phyloP scores from a whole-genome alignment of 1,140 invertebrate genomes.

The Pinna nobilis region DNA sequence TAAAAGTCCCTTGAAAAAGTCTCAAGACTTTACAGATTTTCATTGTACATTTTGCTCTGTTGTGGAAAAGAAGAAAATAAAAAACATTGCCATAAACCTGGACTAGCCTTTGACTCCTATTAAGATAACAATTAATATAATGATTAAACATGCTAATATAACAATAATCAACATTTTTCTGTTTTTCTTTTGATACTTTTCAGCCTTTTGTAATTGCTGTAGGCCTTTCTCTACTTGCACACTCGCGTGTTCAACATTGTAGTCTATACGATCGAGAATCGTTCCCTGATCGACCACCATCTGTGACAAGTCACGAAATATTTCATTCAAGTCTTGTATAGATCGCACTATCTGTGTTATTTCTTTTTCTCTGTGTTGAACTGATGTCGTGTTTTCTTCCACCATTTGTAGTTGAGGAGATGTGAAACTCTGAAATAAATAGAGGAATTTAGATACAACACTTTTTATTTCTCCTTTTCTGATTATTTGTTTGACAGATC shows the following conservation, averaged over 20 bases:
- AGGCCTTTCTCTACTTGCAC: conserved; percentile 90
- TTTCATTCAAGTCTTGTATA: conserved; percentile 93
- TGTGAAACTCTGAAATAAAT: conserved; percentile 70
- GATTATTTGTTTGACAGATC: too few relatives aligned
- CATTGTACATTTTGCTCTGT: too few relatives aligned
- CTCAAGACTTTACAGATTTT: too few relatives aligned
- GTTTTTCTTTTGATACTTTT: conserved; percentile 92
- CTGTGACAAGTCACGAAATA: conserved; percentile 87
- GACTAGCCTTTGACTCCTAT: conserved; percentile 85
- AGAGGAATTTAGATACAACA: too few relatives aligned
- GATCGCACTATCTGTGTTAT: conserved; percentile 93
- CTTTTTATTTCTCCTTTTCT: too few relatives aligned
- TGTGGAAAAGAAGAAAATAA: too few relatives aligned
- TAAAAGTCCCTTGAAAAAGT: too few relatives aligned
- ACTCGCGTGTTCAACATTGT: conserved; percentile 94
- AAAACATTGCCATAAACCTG: too few relatives aligned
- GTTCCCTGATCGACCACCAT: conserved; percentile 88
- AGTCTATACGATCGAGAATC: conserved; percentile 95
- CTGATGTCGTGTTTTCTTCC: conserved; percentile 86
- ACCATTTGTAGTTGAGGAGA: conserved; percentile 84
- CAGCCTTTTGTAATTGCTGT: conserved; percentile 92
- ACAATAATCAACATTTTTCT: conserved; percentile 95
- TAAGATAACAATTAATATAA: conserved; percentile 87
- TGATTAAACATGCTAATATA: conserved; percentile 83
- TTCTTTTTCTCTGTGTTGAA: conserved; percentile 90